These are phyloP conservation scores for Siphamia tubifer DNA, from an alignment of 2,113 vertebrate species.

Conservation along the genomic window DNA sequence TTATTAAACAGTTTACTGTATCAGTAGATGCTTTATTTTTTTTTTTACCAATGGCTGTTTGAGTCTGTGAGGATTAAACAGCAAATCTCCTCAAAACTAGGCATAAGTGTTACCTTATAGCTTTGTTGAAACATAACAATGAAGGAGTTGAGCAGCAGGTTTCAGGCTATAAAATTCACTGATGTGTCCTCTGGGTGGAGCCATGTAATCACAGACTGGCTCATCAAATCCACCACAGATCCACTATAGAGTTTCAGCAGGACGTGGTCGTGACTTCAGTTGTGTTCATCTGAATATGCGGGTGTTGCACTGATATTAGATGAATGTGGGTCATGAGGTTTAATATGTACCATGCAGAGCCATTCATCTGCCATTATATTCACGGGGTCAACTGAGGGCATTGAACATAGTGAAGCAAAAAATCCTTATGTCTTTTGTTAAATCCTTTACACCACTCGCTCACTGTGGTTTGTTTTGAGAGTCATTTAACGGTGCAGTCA, in stretches of 20 bases:
- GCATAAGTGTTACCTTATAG: neutral
- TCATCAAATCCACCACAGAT: neutral
- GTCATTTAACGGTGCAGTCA: neutral
- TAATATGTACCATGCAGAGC: neutral
- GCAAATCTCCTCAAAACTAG: neutral
- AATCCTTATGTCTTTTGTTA: neutral
- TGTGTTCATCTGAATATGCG: no score
- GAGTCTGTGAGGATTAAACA: no score
- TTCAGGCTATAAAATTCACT: neutral
- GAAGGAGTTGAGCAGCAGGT: neutral
- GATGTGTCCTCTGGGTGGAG: conserved; percentile 66
- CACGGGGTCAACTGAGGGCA: neutral
- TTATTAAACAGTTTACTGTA: no score
- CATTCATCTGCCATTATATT: neutral
- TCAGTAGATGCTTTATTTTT: no score
- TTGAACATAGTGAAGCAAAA: neutral
- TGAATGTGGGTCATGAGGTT: neutral
- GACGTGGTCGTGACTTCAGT: no score
- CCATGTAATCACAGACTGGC: conserved; percentile 44
- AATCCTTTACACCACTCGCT: neutral
- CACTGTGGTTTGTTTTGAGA: conserved; percentile 20
- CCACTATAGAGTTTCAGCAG: neutral
- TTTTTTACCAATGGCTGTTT: no score
- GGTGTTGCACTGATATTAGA: neutral
- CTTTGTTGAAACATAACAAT: neutral